phyloP scores from a whole-genome alignment of 2,113 vertebrate genomes.

The Nematolebias whitei region DNA sequence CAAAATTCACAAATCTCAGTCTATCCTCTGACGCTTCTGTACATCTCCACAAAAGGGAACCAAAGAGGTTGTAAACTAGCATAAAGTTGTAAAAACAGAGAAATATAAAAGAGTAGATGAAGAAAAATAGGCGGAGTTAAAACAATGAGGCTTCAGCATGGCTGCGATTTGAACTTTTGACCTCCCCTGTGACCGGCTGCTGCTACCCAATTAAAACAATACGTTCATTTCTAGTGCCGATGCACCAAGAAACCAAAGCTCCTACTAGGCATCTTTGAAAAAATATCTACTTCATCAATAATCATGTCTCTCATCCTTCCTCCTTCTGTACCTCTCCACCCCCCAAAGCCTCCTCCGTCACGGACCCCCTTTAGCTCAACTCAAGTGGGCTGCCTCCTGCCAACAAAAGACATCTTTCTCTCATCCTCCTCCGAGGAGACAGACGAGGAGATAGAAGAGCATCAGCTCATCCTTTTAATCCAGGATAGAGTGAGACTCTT shows the following conservation, averaged over 20 bases:
- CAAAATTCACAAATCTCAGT: not conserved
- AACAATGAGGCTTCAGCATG: constrained; percentile 67
- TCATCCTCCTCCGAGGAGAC: constrained; percentile 57
- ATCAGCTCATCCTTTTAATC: constrained; percentile 79
- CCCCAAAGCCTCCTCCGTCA: constrained; percentile 19
- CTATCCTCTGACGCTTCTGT: constrained; percentile 38
- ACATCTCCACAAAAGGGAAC: constrained; percentile 51
- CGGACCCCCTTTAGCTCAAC: constrained; percentile 37
- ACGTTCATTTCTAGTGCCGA: constrained; percentile 30
- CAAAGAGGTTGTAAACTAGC: constrained; percentile 75
- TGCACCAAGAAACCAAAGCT: constrained; percentile 28
- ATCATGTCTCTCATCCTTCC: constrained; percentile 43
- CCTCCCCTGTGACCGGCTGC: constrained; percentile 57
- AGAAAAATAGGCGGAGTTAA: constrained; percentile 48
- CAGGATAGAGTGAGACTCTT: constrained; percentile 67
- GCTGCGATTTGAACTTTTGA: constrained; percentile 76
- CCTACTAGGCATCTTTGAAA: constrained; percentile 41
- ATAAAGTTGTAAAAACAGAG: constrained; percentile 67
- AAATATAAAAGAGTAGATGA: constrained; percentile 58
- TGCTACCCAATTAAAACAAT: constrained; percentile 70
- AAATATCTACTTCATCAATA: constrained; percentile 47
- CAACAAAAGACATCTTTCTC: constrained; percentile 74
- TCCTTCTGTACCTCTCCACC: constrained; percentile 44
- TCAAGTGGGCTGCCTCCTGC: constrained; percentile 53
- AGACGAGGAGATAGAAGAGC: constrained; percentile 64